These are phyloP conservation scores for Heliconius hewitsoni DNA, from an alignment of 1,140 invertebrate species.

Conservation along the genomic window DNA sequence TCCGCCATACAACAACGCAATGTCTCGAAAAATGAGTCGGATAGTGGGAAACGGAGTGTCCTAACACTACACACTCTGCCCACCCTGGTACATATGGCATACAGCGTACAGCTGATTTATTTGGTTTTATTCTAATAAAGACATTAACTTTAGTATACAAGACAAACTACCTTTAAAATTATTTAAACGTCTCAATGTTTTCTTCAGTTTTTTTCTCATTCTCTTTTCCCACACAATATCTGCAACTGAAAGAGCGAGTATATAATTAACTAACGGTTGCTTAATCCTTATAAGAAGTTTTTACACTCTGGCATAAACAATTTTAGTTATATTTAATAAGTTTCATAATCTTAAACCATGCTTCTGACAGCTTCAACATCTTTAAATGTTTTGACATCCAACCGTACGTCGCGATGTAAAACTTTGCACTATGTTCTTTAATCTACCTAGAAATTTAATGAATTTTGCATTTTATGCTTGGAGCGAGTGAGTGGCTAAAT, in stretches of 20 bases:
- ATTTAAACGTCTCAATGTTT: constrained; percentile 53
- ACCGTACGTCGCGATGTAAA: not conserved
- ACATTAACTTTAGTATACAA: too few species aligned
- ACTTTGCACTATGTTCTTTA: not conserved
- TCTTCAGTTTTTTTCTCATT: constrained; percentile 74
- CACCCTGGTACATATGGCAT: too few species aligned
- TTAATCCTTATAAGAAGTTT: not conserved
- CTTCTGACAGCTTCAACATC: not conserved
- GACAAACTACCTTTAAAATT: constrained; percentile 66
- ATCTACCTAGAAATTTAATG: constrained; percentile 3
- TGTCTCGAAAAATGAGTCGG: too few species aligned
- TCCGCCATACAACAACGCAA: too few species aligned
- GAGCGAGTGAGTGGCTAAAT: not conserved
- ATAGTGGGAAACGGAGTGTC: too few species aligned
- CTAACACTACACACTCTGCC: too few species aligned
- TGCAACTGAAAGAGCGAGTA: constrained; percentile 53
- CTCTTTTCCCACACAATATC: constrained; percentile 72
- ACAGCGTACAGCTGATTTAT: too few species aligned
- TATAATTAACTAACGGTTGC: not conserved
- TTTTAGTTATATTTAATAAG: not conserved
- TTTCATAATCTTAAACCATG: not conserved
- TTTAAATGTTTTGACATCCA: not conserved
- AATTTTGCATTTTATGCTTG: constrained; percentile 4
- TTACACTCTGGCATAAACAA: not conserved
- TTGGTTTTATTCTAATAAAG: too few species aligned